Conservation (phyloP, 1,140 invertebrate genomes). For the Drosophila asahinai region DNA sequence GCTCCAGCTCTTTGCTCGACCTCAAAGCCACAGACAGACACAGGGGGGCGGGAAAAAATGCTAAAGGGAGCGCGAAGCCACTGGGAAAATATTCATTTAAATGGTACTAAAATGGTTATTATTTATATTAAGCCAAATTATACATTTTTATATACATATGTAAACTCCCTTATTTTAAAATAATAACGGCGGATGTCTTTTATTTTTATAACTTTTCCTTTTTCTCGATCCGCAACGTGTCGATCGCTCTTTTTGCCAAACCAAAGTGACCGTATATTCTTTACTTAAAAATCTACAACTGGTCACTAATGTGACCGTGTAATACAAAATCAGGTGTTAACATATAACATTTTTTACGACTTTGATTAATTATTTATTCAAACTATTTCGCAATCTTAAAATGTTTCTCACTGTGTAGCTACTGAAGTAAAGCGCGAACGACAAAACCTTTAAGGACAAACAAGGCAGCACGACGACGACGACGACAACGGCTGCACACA, state of each 20-base stretch:
- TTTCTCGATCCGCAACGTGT: no score
- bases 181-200: no score
- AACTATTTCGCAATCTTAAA: neutral
- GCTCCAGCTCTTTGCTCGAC: conserved; percentile 20
- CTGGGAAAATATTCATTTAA: neutral
- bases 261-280: no score
- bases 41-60: conserved; percentile 14
- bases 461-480: conserved; percentile 49
- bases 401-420: neutral
- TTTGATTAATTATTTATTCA: neutral
- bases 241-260: no score
- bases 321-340: no score
- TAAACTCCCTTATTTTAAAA: no score
- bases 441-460: conserved; percentile 65
- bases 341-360: no score
- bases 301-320: no score
- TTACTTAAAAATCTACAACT: no score
- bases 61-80: neutral
- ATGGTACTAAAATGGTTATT: neutral
- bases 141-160: no score
- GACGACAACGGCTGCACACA: conserved; percentile 27
- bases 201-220: no score
- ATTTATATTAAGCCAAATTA: no score
- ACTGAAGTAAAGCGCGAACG: conserved; percentile 13
- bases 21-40: conserved; percentile 33